phyloP scores from a whole-genome alignment of 2,888 invertebrate genomes.

The Heterodera filipjevi region DNA sequence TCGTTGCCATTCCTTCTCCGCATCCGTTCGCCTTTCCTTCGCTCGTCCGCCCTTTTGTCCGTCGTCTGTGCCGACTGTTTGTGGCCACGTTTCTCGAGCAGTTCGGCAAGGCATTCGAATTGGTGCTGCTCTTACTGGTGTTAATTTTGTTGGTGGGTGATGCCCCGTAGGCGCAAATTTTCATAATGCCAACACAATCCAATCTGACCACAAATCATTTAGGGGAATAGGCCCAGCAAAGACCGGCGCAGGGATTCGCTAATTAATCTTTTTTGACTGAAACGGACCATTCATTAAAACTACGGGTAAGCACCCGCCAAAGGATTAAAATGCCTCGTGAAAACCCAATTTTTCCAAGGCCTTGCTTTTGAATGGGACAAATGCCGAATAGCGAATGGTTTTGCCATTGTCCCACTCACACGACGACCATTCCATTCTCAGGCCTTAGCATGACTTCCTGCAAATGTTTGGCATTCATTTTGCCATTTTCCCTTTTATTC shows the following conservation, averaged over 20 bases:
- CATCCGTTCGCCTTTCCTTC: not conserved
- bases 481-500: not conserved
- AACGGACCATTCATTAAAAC: too few relatives aligned
- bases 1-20: too few relatives aligned
- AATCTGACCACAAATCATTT: conserved; percentile 71
- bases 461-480: not conserved
- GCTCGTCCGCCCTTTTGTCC: conserved; percentile 10
- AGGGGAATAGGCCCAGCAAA: not conserved
- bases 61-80: not conserved
- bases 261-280: too few relatives aligned
- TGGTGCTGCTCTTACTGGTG: conserved; percentile 16
- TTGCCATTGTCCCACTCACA: conserved; percentile 67
- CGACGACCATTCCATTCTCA: conserved; percentile 84
- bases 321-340: too few relatives aligned
- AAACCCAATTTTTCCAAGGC: too few relatives aligned
- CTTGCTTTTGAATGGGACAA: too few relatives aligned
- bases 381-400: too few relatives aligned
- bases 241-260: too few relatives aligned
- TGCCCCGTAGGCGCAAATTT: conserved; percentile 59
- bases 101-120: not conserved
- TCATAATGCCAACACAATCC: conserved; percentile 95
- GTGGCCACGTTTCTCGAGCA: not conserved
- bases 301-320: too few relatives aligned
- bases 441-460: conserved; percentile 70
- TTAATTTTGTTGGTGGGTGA: not conserved